Evolutionary conservation across 2,797 vertebrate species (phyloP), one percentile per base, ranked within the genome.

Genomic region (Sciurus vulgaris): DNA sequence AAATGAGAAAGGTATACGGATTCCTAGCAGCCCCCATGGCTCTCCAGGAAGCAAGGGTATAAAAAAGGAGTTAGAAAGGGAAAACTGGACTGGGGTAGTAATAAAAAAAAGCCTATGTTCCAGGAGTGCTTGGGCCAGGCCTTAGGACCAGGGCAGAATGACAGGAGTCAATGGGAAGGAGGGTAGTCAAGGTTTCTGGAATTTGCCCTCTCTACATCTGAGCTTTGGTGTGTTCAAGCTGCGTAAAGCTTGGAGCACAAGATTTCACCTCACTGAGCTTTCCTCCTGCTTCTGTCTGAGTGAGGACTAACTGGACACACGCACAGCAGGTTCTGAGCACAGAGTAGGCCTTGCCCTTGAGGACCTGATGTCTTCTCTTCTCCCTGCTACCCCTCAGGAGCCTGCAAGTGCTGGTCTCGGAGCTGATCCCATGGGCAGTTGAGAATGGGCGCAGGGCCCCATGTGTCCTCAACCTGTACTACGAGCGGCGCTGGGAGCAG

Each of bases 401-500:
- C 78, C 97, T 99, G 59, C 98, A 98, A 93, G 94, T 98, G 33
- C 97, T 99, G 96, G 91, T 98, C 87, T 98, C 98, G 0, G 98
- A 99, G 85, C 98, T 99, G 97, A 98, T 99, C 30, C 99, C 99
- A 0, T 99, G 99, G 99, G 99, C 99, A 0, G 84, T 99, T 65
- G 98, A 96, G 84, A 99, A 98, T 0, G 99, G 99, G 11, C 95
- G 70, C 41, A 98, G 87, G 0, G 98, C 99, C 28, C 99, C 97
- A 3, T 99, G 99, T 44, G 91, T 99, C 94, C 98, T 99, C 94
- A 99, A 98, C 14, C 1, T 99, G 78, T 99, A 99, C 98, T 99
- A 99, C 0, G 99, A 99, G 98, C 98, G 97, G 33, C 99, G 99
- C 86, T 99, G 99, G 99, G 99, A 99, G 81, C 99, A 99, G 98